Evolutionary conservation across 1,140 invertebrate genomes (phyloP), one percentile per base, ranked within the genome.

Genomic region (Maniola jurtina): DNA sequence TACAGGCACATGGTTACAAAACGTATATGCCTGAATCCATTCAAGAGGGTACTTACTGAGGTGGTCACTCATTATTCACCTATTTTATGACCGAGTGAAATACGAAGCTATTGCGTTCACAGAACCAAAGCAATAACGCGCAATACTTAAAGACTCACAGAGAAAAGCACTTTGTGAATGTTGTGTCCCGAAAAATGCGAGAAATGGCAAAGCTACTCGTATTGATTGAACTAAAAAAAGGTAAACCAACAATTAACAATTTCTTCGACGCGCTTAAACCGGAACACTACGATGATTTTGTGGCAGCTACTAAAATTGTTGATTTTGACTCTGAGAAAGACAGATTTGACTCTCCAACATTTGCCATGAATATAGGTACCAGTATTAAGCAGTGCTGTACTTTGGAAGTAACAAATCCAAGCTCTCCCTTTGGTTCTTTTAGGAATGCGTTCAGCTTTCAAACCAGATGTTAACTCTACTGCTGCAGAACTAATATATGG

Each of bases 101-200:
- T n/a, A n/a, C n/a, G n/a, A n/a, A n/a, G n/a, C n/a, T n/a, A n/a
- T n/a, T n/a, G n/a, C n/a, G n/a, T n/a, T n/a, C n/a, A n/a, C n/a
- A n/a, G n/a, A n/a, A n/a, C n/a, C n/a, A n/a, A n/a, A n/a, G n/a
- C n/a, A n/a, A n/a, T n/a, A n/a, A n/a, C n/a, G n/a, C 70, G 25
- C 66, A 72, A 52, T 83, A 84, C 62, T 40, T 84, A 47, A 82
- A 77, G 71, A 75, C 63, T 47, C 80, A 81, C 60, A 64, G 61
- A 63, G 77, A 76, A 70, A 73, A 75, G 58, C 77, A 83, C 62
- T 77, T 80, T 47, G 36, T 75, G 11, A 69, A 71, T 36, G 74
- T 80, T 40, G 56, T 71, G 6, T 80, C 76, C 5, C 42, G 75
- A 54, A 79, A 84, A 68, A 79, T 82, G 75, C 70, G 79, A 64